Evolutionary conservation across 2,888 invertebrate species (phyloP).

Genomic region (Reticulitermes lucifugus): DNA sequence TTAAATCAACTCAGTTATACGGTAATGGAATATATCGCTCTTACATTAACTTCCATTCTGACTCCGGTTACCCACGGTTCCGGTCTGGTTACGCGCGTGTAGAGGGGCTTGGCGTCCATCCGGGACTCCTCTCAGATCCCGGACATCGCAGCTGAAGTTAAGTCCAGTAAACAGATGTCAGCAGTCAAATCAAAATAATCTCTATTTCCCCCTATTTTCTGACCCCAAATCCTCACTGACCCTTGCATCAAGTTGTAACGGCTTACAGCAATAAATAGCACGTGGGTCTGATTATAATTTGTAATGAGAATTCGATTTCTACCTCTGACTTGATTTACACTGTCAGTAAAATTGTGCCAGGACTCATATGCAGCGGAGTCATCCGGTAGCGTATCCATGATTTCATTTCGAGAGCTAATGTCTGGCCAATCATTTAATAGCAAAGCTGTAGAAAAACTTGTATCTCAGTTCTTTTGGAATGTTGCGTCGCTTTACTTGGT

Average conservation of each 20-base stretch:
- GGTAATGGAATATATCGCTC: neutral
- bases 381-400: too few relatives aligned
- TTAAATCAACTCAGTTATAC: too few relatives aligned
- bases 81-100: slow-evolving; percentile 32
- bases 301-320: neutral
- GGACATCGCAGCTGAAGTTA: slow-evolving; percentile 33
- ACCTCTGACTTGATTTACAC: neutral
- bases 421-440: too few relatives aligned
- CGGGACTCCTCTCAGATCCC: slow-evolving; percentile 28
- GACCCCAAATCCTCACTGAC: neutral
- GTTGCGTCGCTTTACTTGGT: too few relatives aligned
- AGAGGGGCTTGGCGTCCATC: slow-evolving; percentile 25
- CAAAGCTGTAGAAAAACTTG: too few relatives aligned
- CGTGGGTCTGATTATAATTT: neutral
- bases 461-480: too few relatives aligned
- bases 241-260: neutral
- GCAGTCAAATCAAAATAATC: slow-evolving; percentile 27
- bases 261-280: neutral
- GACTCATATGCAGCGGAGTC: neutral
- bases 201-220: neutral
- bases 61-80: slow-evolving; percentile 15
- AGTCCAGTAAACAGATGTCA: slow-evolving; percentile 11
- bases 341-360: neutral
- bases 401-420: too few relatives aligned
- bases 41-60: neutral